Evolutionary conservation across 1,140 invertebrate genomes (phyloP).

Genomic region (Marisa cornuarietis): DNA sequence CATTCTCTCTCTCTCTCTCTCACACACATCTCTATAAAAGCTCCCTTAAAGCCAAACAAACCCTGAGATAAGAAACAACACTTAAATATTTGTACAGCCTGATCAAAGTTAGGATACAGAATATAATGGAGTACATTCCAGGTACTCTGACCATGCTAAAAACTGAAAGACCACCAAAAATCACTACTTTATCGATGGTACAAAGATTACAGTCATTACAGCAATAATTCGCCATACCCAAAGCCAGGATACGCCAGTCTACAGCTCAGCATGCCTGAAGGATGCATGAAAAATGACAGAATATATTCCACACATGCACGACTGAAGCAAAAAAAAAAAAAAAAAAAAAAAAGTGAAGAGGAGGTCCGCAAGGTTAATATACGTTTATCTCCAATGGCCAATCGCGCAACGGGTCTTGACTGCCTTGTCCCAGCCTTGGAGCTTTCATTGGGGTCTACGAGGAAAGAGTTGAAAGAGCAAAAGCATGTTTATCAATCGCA

Average conservation of each 20-base stretch:
- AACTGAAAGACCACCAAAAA: too few relatives aligned
- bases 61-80: neutral
- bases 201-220: too few relatives aligned
- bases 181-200: too few relatives aligned
- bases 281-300: too few relatives aligned
- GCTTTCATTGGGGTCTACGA: neutral
- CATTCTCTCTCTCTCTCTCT: too few relatives aligned
- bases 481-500: too few relatives aligned
- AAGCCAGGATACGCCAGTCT: too few relatives aligned
- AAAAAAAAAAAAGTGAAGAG: neutral
- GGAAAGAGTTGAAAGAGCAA: too few relatives aligned
- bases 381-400: constrained; percentile 2
- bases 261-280: too few relatives aligned
- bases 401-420: constrained; percentile 1
- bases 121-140: neutral
- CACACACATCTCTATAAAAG: too few relatives aligned
- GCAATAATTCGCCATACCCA: too few relatives aligned
- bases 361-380: neutral
- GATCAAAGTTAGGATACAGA: neutral
- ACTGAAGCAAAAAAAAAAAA: neutral
- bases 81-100: neutral
- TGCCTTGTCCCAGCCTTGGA: neutral
- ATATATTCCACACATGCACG: neutral
- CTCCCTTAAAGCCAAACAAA: too few relatives aligned
- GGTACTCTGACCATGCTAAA: neutral